phyloP scores from a whole-genome alignment of 1,140 invertebrate genomes.

The Galleria mellonella region DNA sequence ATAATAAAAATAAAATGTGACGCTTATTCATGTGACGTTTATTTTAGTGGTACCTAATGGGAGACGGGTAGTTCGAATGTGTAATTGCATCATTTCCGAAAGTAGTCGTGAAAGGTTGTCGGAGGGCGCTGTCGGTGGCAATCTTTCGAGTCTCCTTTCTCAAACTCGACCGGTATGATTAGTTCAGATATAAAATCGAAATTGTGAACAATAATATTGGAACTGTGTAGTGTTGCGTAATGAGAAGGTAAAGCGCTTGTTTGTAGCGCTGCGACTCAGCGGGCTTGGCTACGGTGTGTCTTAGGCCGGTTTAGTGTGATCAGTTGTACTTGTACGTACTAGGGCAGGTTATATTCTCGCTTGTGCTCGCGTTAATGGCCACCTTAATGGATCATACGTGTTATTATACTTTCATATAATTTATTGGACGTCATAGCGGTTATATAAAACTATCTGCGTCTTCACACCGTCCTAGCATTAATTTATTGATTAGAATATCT shows the following conservation, averaged over 20 bases:
- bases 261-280: too few relatives aligned
- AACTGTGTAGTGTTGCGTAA: constrained; percentile 26
- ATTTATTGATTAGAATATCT: constrained; percentile 11
- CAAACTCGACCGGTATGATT: constrained; percentile 28
- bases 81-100: constrained; percentile 46
- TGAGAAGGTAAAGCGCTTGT: not conserved
- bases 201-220: constrained; percentile 31
- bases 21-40: constrained; percentile 38
- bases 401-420: constrained; percentile 42
- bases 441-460: constrained; percentile 21
- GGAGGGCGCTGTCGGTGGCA: constrained; percentile 20
- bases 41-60: constrained; percentile 28
- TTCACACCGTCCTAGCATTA: constrained; percentile 11
- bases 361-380: constrained; percentile 22
- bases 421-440: constrained; percentile 21
- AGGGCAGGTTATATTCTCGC: not conserved
- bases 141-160: constrained; percentile 35
- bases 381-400: constrained; percentile 42
- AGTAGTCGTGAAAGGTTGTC: constrained; percentile 59
- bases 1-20: constrained; percentile 63
- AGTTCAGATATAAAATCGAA: constrained; percentile 38
- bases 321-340: not conserved
- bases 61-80: constrained; percentile 18
- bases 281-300: not conserved
- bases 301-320: not conserved